Evolutionary conservation across 2,113 vertebrate genomes (phyloP).

Genomic region (Panthera uncia): DNA sequence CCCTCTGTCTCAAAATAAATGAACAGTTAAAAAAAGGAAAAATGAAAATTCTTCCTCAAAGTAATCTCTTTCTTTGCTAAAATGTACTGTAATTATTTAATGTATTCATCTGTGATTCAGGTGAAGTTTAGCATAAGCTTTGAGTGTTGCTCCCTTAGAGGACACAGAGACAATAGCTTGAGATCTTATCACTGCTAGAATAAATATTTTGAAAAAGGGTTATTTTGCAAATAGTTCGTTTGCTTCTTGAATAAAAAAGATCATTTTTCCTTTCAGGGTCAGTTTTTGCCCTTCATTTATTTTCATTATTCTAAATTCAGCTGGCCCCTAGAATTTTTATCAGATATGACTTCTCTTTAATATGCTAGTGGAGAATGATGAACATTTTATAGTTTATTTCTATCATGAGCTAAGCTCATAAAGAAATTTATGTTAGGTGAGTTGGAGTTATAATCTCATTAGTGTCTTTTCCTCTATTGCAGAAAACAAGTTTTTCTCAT

Average conservation of each 20-base stretch:
- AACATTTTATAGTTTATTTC: conserved; percentile 40
- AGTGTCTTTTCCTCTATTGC: not conserved
- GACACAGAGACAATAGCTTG: conserved; percentile 18
- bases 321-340: not conserved
- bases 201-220: conserved; percentile 17
- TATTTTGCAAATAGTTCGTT: not conserved
- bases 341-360: not conserved
- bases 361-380: not conserved
- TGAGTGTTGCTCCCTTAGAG: conserved; percentile 17
- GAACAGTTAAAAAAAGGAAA: not conserved
- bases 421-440: conserved; percentile 16
- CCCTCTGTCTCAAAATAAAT: too few species aligned
- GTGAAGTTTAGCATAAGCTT: conserved; percentile 1
- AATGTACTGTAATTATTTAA: not conserved
- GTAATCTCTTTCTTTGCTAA: conserved; percentile 33
- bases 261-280: not conserved
- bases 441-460: not conserved
- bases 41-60: conserved; percentile 38
- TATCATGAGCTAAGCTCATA: not conserved
- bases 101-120: conserved; percentile 55
- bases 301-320: not conserved
- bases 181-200: not conserved
- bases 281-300: not conserved
- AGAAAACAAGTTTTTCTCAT: conserved; percentile 22
- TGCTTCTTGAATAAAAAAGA: conserved; percentile 6